phyloP scores from a whole-genome alignment of 2,888 invertebrate genomes.

The Rhamnusium bicolor region DNA sequence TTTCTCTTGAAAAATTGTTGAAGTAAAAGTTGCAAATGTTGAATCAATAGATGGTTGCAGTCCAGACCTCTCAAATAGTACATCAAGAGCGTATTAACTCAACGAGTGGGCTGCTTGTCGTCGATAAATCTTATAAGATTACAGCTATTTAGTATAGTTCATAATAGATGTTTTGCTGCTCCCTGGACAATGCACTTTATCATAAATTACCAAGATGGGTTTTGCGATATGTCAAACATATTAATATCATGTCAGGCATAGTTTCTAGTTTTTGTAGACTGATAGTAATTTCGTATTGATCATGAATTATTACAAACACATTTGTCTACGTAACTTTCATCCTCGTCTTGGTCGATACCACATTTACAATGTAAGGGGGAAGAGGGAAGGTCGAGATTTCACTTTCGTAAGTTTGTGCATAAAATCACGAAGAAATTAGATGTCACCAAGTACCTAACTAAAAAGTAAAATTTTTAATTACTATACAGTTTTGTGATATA shows the following conservation, averaged over 20 bases:
- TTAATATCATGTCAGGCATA: background rate
- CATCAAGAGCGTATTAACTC: constrained; percentile 11
- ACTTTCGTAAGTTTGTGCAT: background rate
- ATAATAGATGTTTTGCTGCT: constrained; percentile 4
- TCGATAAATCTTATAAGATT: constrained; percentile 16
- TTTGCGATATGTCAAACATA: background rate
- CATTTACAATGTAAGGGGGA: background rate
- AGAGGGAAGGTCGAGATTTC: background rate
- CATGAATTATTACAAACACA: background rate
- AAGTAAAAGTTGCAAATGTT: background rate
- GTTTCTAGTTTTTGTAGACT: background rate
- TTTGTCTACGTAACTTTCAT: background rate
- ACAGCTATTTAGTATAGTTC: constrained; percentile 2
- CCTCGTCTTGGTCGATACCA: background rate
- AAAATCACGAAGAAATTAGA: too few relatives aligned
- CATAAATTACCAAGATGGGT: background rate
- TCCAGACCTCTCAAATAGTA: constrained; percentile 7
- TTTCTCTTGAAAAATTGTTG: background rate
- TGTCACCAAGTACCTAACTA: too few relatives aligned
- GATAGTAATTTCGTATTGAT: background rate
- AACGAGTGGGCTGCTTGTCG: background rate
- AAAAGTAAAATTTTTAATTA: too few relatives aligned
- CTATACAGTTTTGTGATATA: too few relatives aligned
- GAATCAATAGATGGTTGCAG: background rate
- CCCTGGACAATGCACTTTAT: background rate